These are phyloP conservation scores for Nyctibius bracteatus DNA, from an alignment of 2,113 vertebrate species.

Conservation along the genomic window DNA sequence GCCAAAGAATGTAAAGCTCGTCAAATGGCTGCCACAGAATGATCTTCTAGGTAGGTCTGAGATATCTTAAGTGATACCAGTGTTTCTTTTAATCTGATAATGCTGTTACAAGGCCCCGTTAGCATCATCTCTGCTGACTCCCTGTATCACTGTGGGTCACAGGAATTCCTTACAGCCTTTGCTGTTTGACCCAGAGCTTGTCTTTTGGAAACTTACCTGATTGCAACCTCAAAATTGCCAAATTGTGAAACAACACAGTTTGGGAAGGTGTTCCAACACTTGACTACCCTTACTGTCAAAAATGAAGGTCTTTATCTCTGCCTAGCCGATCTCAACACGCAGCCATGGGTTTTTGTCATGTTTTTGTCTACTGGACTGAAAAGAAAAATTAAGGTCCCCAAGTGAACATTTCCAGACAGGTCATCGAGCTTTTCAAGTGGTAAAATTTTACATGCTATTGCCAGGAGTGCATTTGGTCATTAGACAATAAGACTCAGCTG, in stretches of 20 bases:
- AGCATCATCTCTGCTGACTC: neutral
- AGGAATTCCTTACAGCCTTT: neutral
- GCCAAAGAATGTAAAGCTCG: slow-evolving; percentile 82
- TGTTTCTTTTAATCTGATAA: neutral
- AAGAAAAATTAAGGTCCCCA: neutral
- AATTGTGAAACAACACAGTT: neutral
- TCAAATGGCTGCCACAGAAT: slow-evolving; percentile 95
- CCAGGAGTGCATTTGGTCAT: neutral
- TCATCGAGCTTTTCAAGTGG: neutral
- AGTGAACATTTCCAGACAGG: neutral
- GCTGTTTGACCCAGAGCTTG: neutral
- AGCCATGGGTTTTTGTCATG: neutral
- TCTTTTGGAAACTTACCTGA: neutral
- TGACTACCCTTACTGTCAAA: neutral
- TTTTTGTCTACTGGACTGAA: neutral
- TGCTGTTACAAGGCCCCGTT: neutral
- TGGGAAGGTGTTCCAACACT: neutral
- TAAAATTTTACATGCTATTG: neutral
- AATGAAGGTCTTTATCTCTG: neutral
- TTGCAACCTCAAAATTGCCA: rapidly evolving
- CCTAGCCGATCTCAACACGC: neutral
- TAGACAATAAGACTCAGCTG: neutral
- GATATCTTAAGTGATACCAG: neutral
- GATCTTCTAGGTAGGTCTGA: slow-evolving; percentile 86
- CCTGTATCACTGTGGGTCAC: neutral